Evolutionary conservation across 2,888 invertebrate genomes (phyloP), one percentile per base, ranked within the genome.

Genomic region (Eilema sororculum): DNA sequence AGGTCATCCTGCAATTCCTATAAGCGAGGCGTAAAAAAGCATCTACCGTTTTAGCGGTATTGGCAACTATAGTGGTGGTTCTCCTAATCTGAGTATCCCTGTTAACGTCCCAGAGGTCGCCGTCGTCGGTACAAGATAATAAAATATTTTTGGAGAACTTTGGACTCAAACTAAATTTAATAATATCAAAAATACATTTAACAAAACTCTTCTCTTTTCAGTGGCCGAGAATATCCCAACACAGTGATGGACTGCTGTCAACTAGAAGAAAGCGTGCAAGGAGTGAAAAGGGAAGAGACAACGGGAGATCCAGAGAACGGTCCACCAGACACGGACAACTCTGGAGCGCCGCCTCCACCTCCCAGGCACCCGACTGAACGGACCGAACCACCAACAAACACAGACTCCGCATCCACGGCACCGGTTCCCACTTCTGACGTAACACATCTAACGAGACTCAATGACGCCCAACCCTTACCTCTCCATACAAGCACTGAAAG

Each of bases 161-260:
- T 24, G 46, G 46, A 46, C 5, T 46, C 13, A 16, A 4, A 13
- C 41, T 16, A 13, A 12, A 12, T 24, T 24, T 57, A 22, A 57
- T 9, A 57, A 13, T 22, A 22, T 2, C 22, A 56, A 4, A 3
- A 52, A 52, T 8, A 52, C 52, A 9, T 9, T 5, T 16, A 20
- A 37, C 3, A 65, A 28, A 16, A 22, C 8, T 58, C 30, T 22
- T 68, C 6, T 66, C 37, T 76, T 95, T 96, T 59, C 95, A 98
- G 98, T 93, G 98, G 98, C 41, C 96, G 97, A 67, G 99, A 99
- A 92, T 98, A 98, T 86, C 97, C 98, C 84, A 98, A 98, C 89
- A 96, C 98, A 67, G 98, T 99, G 64, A 97, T 99, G 97, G 99
- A 99, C 93, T 98, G 98, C 92, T 98, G 98, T 90, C 99, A 99